Evolutionary conservation across 2,888 invertebrate genomes (phyloP).

Genomic region (Rhynchonema sp.): DNA sequence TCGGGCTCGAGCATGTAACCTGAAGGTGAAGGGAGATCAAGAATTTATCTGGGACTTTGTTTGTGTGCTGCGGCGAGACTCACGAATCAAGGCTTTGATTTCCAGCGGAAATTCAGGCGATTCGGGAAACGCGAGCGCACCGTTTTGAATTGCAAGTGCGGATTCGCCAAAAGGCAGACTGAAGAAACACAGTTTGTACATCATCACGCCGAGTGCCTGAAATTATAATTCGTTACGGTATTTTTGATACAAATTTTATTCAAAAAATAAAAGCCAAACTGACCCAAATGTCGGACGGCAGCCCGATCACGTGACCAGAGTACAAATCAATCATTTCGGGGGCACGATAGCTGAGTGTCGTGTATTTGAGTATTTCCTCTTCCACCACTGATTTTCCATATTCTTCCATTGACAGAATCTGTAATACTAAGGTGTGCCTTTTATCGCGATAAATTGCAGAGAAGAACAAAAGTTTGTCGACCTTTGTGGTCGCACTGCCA

Average conservation of each 20-base stretch:
- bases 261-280: neutral
- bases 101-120: conserved; percentile 44
- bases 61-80: too few relatives aligned
- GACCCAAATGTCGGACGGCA: conserved; percentile 21
- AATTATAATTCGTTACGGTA: neutral
- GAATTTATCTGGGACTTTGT: neutral
- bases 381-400: conserved; percentile 14
- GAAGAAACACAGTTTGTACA: conserved; percentile 74
- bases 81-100: conserved; percentile 52
- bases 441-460: neutral
- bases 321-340: conserved; percentile 88
- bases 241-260: neutral
- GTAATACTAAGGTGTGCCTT: neutral
- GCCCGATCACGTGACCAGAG: conserved; percentile 50
- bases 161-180: conserved; percentile 74
- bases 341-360: conserved; percentile 65
- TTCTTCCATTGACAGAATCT: neutral
- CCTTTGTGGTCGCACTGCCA: conserved; percentile 69
- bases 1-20: conserved; percentile 66
- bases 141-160: conserved; percentile 72
- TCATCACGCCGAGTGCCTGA: conserved; percentile 62
- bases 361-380: conserved; percentile 39
- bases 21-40: conserved; percentile 28
- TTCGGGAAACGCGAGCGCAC: conserved; percentile 60
- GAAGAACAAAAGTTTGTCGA: conserved; percentile 1